Evolutionary conservation across 53 echinoderm and acorn worm genomes (phyloP).

Genomic region (Henricia sp.): DNA sequence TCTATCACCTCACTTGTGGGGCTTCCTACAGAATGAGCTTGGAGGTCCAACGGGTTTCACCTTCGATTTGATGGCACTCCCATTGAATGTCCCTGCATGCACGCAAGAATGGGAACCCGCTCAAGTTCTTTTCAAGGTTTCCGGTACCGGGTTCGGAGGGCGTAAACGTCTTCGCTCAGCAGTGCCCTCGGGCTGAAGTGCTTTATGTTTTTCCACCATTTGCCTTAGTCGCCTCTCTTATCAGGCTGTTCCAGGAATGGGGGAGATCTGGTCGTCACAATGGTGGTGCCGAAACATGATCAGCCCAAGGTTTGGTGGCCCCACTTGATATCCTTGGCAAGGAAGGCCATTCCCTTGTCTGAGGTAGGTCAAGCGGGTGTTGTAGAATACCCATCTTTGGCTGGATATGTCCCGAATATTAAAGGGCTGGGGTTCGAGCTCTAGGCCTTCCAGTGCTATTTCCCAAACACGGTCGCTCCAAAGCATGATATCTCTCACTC

Average conservation of each 20-base stretch:
- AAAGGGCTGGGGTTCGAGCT: background rate
- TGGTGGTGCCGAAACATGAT: background rate
- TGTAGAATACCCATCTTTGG: background rate
- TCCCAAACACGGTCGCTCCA: background rate
- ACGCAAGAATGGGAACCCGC: background rate
- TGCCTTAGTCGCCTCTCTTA: background rate
- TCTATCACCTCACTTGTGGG: conserved; percentile 1
- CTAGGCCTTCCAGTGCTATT: background rate
- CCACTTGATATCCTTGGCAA: background rate
- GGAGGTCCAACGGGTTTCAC: conserved; percentile 22
- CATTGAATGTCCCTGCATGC: background rate
- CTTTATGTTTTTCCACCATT: conserved; percentile 22
- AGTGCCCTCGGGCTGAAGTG: background rate
- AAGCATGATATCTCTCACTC: background rate
- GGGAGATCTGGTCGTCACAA: background rate
- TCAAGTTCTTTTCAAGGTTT: conserved; percentile 15
- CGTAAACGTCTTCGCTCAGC: conserved; percentile 8
- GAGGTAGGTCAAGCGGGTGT: background rate
- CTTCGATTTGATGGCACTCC: conserved; percentile 17
- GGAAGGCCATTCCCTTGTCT: background rate
- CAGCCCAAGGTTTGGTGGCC: background rate
- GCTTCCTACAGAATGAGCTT: background rate
- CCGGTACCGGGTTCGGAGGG: conserved; percentile 7
- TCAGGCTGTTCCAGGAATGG: background rate
- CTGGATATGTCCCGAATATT: background rate